Evolutionary conservation across 2,113 vertebrate genomes (phyloP).

Genomic region (Naja naja): DNA sequence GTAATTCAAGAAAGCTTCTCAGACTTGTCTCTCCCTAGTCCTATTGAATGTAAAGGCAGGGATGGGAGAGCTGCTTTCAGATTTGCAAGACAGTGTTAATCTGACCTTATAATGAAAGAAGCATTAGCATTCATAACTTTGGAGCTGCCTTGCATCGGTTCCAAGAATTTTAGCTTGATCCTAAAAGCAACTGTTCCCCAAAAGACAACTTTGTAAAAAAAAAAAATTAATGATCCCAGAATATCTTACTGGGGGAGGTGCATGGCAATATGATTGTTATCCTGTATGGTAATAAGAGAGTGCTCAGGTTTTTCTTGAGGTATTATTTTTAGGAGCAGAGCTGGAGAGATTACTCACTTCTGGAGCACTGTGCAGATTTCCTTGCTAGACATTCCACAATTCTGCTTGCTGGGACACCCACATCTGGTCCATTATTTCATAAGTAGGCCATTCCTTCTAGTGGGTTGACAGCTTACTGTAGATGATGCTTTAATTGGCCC

Average conservation of each 20-base stretch:
- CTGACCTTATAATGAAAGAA: not conserved
- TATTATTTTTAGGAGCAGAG: not conserved
- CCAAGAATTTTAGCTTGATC: no score
- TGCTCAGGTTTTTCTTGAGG: not conserved
- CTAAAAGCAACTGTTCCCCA: not conserved
- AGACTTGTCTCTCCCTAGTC: not conserved
- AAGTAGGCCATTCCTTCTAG: slow-evolving; percentile 12
- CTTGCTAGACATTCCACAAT: not conserved
- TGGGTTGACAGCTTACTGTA: slow-evolving; percentile 8
- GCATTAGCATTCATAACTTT: not conserved
- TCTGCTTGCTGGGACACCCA: slow-evolving; percentile 1
- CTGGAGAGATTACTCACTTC: not conserved
- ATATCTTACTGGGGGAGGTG: not conserved
- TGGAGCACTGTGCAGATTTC: not conserved
- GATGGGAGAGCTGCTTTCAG: not conserved
- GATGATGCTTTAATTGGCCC: slow-evolving; percentile 22
- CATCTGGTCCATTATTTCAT: not conserved
- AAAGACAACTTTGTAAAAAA: not conserved
- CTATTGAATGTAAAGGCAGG: not conserved
- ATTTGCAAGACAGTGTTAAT: not conserved
- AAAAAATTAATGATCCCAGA: not conserved
- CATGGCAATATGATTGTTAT: not conserved
- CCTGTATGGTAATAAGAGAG: not conserved
- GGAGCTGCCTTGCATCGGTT: not conserved
- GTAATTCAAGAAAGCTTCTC: not conserved